Base-by-base conservation (phyloP, 2,888 invertebrate genomes). In the Oligia fasciuncula region DNA sequence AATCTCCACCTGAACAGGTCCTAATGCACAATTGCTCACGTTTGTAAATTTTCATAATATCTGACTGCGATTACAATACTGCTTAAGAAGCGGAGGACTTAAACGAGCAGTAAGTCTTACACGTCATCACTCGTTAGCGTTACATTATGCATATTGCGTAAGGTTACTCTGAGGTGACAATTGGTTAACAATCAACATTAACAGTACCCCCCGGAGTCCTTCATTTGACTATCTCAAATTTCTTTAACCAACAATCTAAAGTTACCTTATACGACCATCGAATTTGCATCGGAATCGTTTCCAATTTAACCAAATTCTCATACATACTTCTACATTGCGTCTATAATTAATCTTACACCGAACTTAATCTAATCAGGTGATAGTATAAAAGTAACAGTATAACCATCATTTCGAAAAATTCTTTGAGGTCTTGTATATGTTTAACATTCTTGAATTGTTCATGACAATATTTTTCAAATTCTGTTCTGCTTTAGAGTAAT, bases 221-320 rank as follows among this genome's bases (percentile, higher is more conserved):
- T 79, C 51, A 76, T 80, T 77, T 70, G 57, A 76, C 49, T 57
- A 76, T 79, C 68, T 84, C 73, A 77, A 76, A 63, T 84, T 83
- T 68, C 76, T 77, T 70, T 57, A 69, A 60, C 60, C 29, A 29
- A 29, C 14, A 60, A 65, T 80, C 66, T 74, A 81, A 81, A 40
- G 60, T 78, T 75, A 75, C 65, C 62, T 68, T 77, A 84, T 23
- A 70, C 40, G 54, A 68, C 65, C 63, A 57, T 73, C 29, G 23
- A n/a, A 86, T 86, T 86, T 86, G 75, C 86, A 86, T 86, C n/a
- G 80, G 46, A 86, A 86, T 86, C 80, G 83, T 83, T 80, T 86
- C 76, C 85, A 79, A 86, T 80, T 79, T 75, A 80, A 49, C 29
- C 54, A 68, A 81, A 79, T 85, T 79, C 73, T 76, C 66, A 71